Conservation (phyloP, 2,888 invertebrate genomes). For the Eristalis pertinax region DNA sequence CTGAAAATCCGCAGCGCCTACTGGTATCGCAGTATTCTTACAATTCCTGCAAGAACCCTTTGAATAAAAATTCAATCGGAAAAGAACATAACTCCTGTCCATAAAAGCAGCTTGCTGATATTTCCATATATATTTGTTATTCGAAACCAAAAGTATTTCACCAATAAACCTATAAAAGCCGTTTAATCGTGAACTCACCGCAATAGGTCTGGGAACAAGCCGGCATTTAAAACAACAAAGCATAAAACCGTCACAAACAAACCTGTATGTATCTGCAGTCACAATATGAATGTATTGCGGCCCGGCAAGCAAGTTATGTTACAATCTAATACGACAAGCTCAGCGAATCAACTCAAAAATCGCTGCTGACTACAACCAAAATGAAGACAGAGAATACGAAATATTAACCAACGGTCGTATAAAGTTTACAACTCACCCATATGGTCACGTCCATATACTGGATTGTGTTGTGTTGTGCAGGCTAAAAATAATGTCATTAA, state of each 20-base stretch:
- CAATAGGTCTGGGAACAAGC: neutral
- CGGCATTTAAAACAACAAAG: constrained; percentile 51
- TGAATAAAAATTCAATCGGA: constrained; percentile 59
- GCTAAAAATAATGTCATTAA: constrained; percentile 70
- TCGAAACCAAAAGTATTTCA: constrained; percentile 51
- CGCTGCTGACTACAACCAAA: constrained; percentile 51
- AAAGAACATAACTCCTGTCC: constrained; percentile 50
- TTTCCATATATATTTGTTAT: constrained; percentile 67
- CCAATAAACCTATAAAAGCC: constrained; percentile 67
- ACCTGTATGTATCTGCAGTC: constrained; percentile 8
- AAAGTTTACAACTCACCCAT: constrained; percentile 69
- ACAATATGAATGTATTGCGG: neutral
- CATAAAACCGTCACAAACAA: constrained; percentile 32
- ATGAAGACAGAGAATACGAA: constrained; percentile 58
- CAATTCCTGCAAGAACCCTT: constrained; percentile 37
- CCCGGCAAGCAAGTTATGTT: constrained; percentile 22
- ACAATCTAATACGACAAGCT: constrained; percentile 45
- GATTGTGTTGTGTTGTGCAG: constrained; percentile 13
- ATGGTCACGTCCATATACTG: constrained; percentile 58
- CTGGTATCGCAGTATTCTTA: neutral
- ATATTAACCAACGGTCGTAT: constrained; percentile 65
- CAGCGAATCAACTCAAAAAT: constrained; percentile 61
- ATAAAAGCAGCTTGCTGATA: constrained; percentile 59
- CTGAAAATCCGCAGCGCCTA: neutral
- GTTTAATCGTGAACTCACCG: constrained; percentile 52